phyloP scores from a whole-genome alignment of 2,797 vertebrate genomes.

The Sardinella longiceps region DNA sequence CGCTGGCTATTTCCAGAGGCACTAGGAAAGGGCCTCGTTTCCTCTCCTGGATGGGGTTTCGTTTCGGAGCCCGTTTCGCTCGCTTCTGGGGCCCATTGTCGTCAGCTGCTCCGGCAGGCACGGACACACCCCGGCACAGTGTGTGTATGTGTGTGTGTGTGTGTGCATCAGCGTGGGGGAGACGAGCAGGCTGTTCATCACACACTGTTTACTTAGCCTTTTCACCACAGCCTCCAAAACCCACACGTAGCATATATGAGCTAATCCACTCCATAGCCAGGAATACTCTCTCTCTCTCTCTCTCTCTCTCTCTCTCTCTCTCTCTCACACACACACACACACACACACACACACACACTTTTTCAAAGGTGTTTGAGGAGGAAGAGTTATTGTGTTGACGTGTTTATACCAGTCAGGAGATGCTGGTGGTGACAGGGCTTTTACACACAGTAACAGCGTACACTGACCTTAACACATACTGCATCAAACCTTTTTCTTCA shows the following conservation, averaged over 20 bases:
- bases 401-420: conserved; percentile 24
- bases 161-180: conserved; percentile 10
- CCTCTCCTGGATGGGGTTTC: conserved; percentile 39
- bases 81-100: conserved; percentile 33
- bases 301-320: conserved; percentile 29
- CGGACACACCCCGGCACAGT: conserved; percentile 35
- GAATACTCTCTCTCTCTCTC: background rate
- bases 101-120: conserved; percentile 35
- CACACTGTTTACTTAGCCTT: conserved; percentile 49
- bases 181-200: conserved; percentile 46
- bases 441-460: background rate
- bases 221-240: conserved; percentile 42
- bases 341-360: background rate
- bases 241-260: conserved; percentile 40
- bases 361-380: conserved; percentile 7
- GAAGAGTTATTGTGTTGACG: conserved; percentile 25
- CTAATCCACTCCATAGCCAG: conserved; percentile 33
- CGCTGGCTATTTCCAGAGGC: conserved; percentile 44
- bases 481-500: background rate
- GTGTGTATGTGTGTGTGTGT: background rate
- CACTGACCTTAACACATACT: background rate
- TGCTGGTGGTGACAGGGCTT: conserved; percentile 41
- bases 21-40: conserved; percentile 38
- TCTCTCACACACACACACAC: conserved; percentile 26
- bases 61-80: no score